Evolutionary conservation across 2,797 vertebrate genomes (phyloP).

Genomic region (Coregonus sp.): DNA sequence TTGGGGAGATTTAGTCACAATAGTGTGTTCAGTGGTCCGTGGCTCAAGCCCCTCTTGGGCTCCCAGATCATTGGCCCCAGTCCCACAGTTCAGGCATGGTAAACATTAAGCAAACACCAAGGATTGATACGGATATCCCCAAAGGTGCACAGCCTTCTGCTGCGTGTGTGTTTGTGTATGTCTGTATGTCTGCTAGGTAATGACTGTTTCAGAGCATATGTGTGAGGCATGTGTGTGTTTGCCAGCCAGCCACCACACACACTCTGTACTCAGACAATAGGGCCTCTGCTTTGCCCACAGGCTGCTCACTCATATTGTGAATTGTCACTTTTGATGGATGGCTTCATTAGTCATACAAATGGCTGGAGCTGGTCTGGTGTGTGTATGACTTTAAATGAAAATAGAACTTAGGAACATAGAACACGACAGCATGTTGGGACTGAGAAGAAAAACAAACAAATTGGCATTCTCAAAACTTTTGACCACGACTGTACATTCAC

Average conservation of each 20-base stretch:
- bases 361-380: conserved; percentile 37
- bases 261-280: conserved; percentile 26
- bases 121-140: conserved; percentile 68
- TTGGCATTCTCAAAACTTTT: background rate
- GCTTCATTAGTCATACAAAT: conserved; percentile 59
- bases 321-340: conserved; percentile 61
- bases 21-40: conserved; percentile 37
- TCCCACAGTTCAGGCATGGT: conserved; percentile 59
- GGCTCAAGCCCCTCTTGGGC: conserved; percentile 29
- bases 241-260: background rate
- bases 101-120: conserved; percentile 63
- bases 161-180: conserved; percentile 56
- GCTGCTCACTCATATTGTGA: conserved; percentile 25
- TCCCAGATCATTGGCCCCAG: conserved; percentile 43
- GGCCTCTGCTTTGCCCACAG: conserved; percentile 48
- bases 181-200: conserved; percentile 40
- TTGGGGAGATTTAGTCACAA: conserved; percentile 51
- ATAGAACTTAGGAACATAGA: background rate
- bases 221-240: background rate
- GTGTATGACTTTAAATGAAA: background rate
- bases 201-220: conserved; percentile 49
- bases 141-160: conserved; percentile 52
- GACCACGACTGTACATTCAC: too few relatives aligned
- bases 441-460: background rate
- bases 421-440: background rate